A percentile compares a stretch with the other conserved stretches of the same genome.
These are phyloP conservation scores for Drosophila insularis DNA, from an alignment of 1,140 invertebrate genomes.

Conservation along the genomic window DNA sequence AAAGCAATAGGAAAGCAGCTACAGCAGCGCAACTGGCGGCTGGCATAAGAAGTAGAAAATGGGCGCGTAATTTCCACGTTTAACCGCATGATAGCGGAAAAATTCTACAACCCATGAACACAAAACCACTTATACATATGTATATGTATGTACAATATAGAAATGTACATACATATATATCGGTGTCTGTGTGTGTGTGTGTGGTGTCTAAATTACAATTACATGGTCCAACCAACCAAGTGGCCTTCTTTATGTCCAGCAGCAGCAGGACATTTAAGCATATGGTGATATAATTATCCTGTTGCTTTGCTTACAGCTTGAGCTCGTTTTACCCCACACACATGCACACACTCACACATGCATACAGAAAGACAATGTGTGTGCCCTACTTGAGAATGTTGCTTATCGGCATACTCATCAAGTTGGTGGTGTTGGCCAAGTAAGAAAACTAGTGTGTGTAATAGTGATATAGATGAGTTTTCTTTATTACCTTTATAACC, in stretches of 20 bases:
- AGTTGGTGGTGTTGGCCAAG: constrained; percentile 38
- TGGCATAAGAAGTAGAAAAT: constrained; percentile 65
- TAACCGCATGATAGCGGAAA: constrained; percentile 71
- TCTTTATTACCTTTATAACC: constrained; percentile 3
- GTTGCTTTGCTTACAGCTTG: constrained; percentile 52
- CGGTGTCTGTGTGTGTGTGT: constrained; percentile 13
- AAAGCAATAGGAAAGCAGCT: constrained; percentile 46
- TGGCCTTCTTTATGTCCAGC: constrained; percentile 40
- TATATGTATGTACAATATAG: neutral
- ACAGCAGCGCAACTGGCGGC: constrained; percentile 30
- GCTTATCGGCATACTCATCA: constrained; percentile 60
- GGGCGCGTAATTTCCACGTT: constrained; percentile 74
- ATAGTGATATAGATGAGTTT: neutral
- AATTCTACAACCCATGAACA: constrained; percentile 37
- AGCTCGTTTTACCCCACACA: constrained; percentile 54
- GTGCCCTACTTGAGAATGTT: constrained; percentile 46
- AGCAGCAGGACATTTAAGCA: constrained; percentile 58
- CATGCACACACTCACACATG: constrained; percentile 4
- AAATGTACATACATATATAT: constrained; percentile 17
- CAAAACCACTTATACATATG: neutral
- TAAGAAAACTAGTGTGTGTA: neutral
- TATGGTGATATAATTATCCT: constrained; percentile 76
- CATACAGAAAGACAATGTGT: neutral
- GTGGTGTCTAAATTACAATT: constrained; percentile 72
- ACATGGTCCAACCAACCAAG: constrained; percentile 46